These are phyloP conservation scores for Herminia tarsipennalis DNA, from an alignment of 2,888 invertebrate genomes.

Conservation along the genomic window DNA sequence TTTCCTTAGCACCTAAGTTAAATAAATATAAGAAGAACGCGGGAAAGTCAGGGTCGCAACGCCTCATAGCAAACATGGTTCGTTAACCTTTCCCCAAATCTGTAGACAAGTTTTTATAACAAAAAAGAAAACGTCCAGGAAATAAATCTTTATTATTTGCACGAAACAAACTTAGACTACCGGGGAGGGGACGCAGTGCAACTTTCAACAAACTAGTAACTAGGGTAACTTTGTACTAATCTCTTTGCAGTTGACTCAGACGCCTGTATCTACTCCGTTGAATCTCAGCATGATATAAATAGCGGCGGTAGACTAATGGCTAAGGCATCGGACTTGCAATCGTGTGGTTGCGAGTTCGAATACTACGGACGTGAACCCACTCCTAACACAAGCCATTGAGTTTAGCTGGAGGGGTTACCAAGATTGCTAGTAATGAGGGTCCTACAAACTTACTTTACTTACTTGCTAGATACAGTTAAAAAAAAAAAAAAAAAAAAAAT, in stretches of 20 bases:
- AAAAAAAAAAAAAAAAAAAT: too few species aligned
- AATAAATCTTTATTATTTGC: constrained; percentile 37
- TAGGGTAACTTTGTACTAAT: constrained; percentile 18
- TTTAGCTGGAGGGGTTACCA: too few species aligned
- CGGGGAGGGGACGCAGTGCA: constrained; percentile 5
- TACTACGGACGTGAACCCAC: too few species aligned
- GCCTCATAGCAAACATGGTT: constrained; percentile 4
- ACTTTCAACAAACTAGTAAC: constrained; percentile 22
- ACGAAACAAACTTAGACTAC: constrained; percentile 16
- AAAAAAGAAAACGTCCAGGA: constrained; percentile 26
- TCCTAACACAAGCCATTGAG: too few species aligned
- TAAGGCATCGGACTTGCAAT: too few species aligned
- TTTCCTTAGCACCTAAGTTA: too few species aligned
- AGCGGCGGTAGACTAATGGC: too few species aligned
- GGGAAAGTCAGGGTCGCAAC: neutral
- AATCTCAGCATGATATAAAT: neutral
- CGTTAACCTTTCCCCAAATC: constrained; percentile 12
- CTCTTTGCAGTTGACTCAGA: constrained; percentile 3
- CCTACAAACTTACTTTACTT: too few species aligned
- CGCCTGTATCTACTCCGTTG: neutral
- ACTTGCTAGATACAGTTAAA: too few species aligned
- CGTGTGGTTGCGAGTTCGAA: too few species aligned
- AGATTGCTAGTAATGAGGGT: too few species aligned
- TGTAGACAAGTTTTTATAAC: constrained; percentile 7
- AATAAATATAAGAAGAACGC: neutral